Conservation (phyloP, 2,888 invertebrate genomes). For the Diaperis boleti region DNA sequence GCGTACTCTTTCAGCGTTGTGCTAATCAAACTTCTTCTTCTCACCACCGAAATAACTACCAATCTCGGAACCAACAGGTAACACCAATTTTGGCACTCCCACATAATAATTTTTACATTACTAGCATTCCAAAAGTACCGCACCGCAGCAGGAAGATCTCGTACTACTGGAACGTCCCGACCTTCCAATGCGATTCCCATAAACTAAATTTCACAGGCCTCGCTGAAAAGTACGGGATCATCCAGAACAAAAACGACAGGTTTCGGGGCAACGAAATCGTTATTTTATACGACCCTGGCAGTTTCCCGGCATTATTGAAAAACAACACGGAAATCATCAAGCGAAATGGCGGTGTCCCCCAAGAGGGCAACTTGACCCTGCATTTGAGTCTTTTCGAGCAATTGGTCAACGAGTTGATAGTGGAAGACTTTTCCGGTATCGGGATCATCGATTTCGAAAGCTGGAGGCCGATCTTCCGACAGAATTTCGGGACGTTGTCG, state of each 20-base stretch:
- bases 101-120: too few species aligned
- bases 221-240: constrained; percentile 72
- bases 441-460: constrained; percentile 87
- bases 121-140: constrained; percentile 7
- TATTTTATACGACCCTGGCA: constrained; percentile 80
- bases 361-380: constrained; percentile 75
- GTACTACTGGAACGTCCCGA: constrained; percentile 82
- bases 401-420: constrained; percentile 72
- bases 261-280: constrained; percentile 76
- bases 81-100: too few species aligned
- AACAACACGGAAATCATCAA: constrained; percentile 57
- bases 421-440: constrained; percentile 70
- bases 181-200: constrained; percentile 77
- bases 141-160: constrained; percentile 2
- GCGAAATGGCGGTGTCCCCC: constrained; percentile 83
- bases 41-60: neutral
- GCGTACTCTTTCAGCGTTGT: neutral
- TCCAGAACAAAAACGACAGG: constrained; percentile 74
- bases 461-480: constrained; percentile 83
- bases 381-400: constrained; percentile 73
- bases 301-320: constrained; percentile 75
- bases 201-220: constrained; percentile 73
- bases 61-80: constrained; percentile 26
- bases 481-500: constrained; percentile 77
- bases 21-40: neutral